phyloP scores from a whole-genome alignment of 2,113 vertebrate genomes.

The Eonycteris spelaea region DNA sequence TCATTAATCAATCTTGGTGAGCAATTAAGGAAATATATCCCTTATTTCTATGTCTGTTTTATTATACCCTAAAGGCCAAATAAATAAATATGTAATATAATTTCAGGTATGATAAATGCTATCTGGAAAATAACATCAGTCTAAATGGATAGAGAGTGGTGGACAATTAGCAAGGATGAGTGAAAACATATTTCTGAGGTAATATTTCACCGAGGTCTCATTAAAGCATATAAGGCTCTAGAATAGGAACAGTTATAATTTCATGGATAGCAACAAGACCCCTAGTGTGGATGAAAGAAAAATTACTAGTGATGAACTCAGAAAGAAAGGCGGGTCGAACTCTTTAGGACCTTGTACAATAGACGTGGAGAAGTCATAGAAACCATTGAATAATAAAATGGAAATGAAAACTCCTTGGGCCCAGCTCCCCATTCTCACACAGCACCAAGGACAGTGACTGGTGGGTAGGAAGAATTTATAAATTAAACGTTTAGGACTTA shows the following conservation, averaged over 20 bases:
- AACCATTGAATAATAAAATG: not conserved
- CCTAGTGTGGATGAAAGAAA: not conserved
- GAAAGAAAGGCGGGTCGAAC: not conserved
- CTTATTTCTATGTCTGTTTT: not conserved
- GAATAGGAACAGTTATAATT: not conserved
- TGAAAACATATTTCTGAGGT: not conserved
- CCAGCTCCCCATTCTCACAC: not conserved
- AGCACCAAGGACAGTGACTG: not conserved
- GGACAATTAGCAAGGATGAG: not conserved
- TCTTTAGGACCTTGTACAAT: not conserved
- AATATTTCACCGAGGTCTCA: not conserved
- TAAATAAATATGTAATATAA: not conserved
- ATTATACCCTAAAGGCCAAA: not conserved
- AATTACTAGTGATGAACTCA: not conserved
- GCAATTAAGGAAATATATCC: not conserved
- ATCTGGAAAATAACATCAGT: not conserved
- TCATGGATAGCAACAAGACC: not conserved
- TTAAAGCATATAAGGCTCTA: not conserved
- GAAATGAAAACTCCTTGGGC: not conserved
- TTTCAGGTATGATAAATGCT: not conserved
- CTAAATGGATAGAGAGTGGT: not conserved
- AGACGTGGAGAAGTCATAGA: not conserved
- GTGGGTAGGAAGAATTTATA: not conserved
- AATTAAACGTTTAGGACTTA: not conserved
- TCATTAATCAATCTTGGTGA: not conserved